Percentiles rank a stretch among this genome's conserved stretches.
These are phyloP conservation scores for Dolichopus griseipennis DNA, from an alignment of 2,888 invertebrate species.

Conservation along the genomic window DNA sequence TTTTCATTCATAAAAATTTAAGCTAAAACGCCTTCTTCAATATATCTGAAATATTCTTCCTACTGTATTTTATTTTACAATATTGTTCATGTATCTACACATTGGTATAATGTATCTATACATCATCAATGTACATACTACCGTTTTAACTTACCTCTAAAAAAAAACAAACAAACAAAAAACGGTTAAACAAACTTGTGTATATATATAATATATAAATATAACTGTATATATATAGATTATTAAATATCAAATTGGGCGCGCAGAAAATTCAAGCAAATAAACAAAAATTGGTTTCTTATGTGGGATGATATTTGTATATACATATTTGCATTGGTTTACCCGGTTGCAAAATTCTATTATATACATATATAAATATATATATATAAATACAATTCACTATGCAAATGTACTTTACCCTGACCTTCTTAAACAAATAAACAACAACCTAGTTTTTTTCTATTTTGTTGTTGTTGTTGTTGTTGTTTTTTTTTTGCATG, in stretches of 20 bases:
- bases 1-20: conserved; percentile 2
- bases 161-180: too few relatives aligned
- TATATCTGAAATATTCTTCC: not conserved
- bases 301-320: not conserved
- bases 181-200: not conserved
- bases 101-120: too few relatives aligned
- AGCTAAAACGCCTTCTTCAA: not conserved
- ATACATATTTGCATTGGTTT: too few relatives aligned
- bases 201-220: not conserved
- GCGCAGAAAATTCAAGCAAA: not conserved
- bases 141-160: too few relatives aligned
- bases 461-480: too few relatives aligned
- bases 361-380: too few relatives aligned
- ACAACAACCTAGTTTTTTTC: not conserved
- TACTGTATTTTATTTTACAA: not conserved
- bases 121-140: too few relatives aligned
- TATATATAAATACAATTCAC: too few relatives aligned
- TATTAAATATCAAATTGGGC: not conserved
- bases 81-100: too few relatives aligned
- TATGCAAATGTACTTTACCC: not conserved
- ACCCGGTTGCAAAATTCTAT: not conserved
- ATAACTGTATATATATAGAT: not conserved
- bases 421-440: not conserved
- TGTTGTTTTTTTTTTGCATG: too few relatives aligned
- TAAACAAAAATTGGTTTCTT: not conserved